Percentiles rank a stretch among this genome's conserved stretches.
Conservation (phyloP, 2,797 vertebrate genomes). For the Scomberomorus guttatus region DNA sequence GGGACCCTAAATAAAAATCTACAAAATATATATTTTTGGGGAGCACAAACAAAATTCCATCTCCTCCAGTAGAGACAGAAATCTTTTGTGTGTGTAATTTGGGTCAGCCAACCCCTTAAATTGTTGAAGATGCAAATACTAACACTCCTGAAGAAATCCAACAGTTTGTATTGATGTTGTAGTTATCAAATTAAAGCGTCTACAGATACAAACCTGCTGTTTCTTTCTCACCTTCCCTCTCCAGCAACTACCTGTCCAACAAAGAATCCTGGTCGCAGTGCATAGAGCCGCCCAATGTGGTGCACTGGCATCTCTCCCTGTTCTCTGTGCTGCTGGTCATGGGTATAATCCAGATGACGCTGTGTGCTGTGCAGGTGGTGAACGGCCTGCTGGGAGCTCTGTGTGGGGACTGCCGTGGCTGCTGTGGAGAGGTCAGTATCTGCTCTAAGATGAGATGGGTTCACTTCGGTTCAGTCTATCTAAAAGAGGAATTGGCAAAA, state of each 20-base stretch:
- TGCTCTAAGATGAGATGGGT: not conserved
- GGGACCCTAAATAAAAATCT: no score
- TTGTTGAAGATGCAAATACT: no score
- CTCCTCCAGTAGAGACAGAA: no score
- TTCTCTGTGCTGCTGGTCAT: constrained; percentile 91
- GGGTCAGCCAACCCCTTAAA: no score
- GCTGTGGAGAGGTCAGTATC: constrained; percentile 84
- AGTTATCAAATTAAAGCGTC: not conserved
- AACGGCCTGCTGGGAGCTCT: constrained; percentile 93
- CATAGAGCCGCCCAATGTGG: constrained; percentile 47
- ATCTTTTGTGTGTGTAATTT: no score
- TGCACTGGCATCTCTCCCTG: constrained; percentile 92
- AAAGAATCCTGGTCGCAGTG: constrained; percentile 69
- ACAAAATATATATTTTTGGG: no score
- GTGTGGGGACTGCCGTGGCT: constrained; percentile 91
- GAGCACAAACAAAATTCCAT: no score
- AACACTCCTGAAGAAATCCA: no score
- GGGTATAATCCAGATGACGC: constrained; percentile 86
- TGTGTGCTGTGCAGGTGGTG: constrained; percentile 91
- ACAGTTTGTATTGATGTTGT: no score
- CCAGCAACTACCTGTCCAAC: constrained; percentile 89
- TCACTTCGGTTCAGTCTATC: not conserved
- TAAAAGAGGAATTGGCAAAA: no score
- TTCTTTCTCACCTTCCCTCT: not conserved
- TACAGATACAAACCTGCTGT: not conserved